These are phyloP conservation scores for Laspeyria flexula DNA, from an alignment of 2,888 invertebrate genomes.

Conservation along the genomic window DNA sequence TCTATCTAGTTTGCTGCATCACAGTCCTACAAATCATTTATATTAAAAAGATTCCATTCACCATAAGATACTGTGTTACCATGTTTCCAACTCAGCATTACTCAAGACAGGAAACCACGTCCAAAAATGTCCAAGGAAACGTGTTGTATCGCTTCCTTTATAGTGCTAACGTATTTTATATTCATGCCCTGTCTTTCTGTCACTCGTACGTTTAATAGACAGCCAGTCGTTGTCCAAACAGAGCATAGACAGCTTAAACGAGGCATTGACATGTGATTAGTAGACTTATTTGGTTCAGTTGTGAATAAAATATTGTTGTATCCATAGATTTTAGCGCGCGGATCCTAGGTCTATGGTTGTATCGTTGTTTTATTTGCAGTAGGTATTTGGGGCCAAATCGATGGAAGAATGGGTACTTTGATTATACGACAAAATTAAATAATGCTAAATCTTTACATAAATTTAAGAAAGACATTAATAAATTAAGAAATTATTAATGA, in stretches of 20 bases:
- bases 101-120: constrained; percentile 73
- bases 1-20: no score
- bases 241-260: background rate
- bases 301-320: background rate
- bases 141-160: constrained; percentile 56
- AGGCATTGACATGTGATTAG: constrained; percentile 2
- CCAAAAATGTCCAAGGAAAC: constrained; percentile 73
- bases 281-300: background rate
- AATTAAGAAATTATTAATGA: no score
- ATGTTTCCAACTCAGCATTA: constrained; percentile 34
- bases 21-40: no score
- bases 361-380: no score
- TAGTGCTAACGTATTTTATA: constrained; percentile 62
- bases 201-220: constrained; percentile 45
- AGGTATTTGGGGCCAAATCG: no score
- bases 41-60: background rate
- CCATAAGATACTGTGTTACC: no score
- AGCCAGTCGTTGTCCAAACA: constrained; percentile 4
- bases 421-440: no score
- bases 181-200: constrained; percentile 61
- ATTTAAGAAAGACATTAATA: no score
- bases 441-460: no score
- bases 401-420: no score
- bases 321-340: no score
- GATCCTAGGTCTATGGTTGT: no score